Base-by-base conservation (phyloP, 2,888 invertebrate species). In the Pachycephus smyrnensis region DNA sequence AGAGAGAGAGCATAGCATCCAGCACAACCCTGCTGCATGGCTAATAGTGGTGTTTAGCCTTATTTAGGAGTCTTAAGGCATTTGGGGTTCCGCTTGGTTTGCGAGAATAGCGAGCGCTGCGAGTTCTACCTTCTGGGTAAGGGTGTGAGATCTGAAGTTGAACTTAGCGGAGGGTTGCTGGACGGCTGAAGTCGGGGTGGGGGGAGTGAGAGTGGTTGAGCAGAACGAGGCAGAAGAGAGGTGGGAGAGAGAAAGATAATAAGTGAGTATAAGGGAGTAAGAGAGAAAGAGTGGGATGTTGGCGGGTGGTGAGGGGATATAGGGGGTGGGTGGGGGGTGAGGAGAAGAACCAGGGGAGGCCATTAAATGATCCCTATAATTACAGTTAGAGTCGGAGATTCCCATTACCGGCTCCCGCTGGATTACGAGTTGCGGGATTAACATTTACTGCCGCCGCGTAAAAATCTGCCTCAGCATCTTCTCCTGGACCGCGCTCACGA, bases 281-380 rank as follows among this genome's bases (percentile, higher is more conserved):
- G 77, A 78, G 78, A 82, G 78, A 68, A 78, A 30, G 73, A 80
- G 78, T 79, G 73, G 55, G 79, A 81, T 78, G 79, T 79, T 55
- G 78, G 77, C 76, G 80, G 79, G 1, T 15, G 77, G 81, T 75
- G 79, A 77, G 78, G 79, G 74, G 77, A 76, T 33, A 4, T 33
- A 33, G 33, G 4, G 4, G 33, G n/a, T n/a, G 82, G 83, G 83
- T 82, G 86, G 84, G 85, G 84, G 84, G 84, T 82, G 15, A 40
- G 40, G 23, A 9, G 9, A 23, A 23, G 40, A 23, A 55, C 23
- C 23, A 55, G 55, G 55, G 84, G 85, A 85, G 84, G 87, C 88
- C 86, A 89, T 89, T 88, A 88, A 88, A 86, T 87, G 88, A 89
- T 88, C 89, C 87, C 88, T 86, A 88, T 89, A 88, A 89, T 89